Evolutionary conservation across 2,888 invertebrate species (phyloP), one percentile per base, ranked within the genome.

Genomic region (Parnassius apollo): DNA sequence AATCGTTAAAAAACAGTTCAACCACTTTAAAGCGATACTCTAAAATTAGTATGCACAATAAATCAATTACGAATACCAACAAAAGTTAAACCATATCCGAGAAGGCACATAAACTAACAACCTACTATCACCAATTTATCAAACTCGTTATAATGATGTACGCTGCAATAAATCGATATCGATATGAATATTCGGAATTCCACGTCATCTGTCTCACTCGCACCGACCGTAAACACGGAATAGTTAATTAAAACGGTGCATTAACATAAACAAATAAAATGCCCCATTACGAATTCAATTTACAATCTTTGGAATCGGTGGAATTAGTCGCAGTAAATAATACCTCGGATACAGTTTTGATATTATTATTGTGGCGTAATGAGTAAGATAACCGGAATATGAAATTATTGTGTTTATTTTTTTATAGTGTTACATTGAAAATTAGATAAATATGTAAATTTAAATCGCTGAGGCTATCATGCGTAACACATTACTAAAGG

Each of bases 221-320:
- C 77, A 66, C 75, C 64, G 65, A 57, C 71, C 73, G 71, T 77
- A 78, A 79, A 76, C 77, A 76, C 75, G 78, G 77, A 76, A 75
- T 75, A 80, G 74, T 82, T 89, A 89, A 91, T 91, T 91, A 90
- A 91, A 90, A 83, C 83, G 77, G 78, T 76, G 82, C 81, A 91
- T 91, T 91, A 89, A 89, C 91, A 91, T 91, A 91, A 90, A 91
- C 91, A 91, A 91, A 91, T 91, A 91, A 91, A 91, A 91, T 83
- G 82, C 76, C 81, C 86, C 88, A 91, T 91, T 91, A 90, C 81
- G 88, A 84, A 88, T 90, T 90, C 91, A 89, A 91, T 91, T 91
- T 91, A 91, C 90, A 90, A 89, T 89, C 86, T 83, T 85, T 81
- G 83, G 80, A 86, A 87, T 85, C 85, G 85, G 82, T 85, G 83